These are phyloP conservation scores for Apostichopus leukothele DNA, from an alignment of 53 echinoderm and acorn worm genomes.

Conservation along the genomic window DNA sequence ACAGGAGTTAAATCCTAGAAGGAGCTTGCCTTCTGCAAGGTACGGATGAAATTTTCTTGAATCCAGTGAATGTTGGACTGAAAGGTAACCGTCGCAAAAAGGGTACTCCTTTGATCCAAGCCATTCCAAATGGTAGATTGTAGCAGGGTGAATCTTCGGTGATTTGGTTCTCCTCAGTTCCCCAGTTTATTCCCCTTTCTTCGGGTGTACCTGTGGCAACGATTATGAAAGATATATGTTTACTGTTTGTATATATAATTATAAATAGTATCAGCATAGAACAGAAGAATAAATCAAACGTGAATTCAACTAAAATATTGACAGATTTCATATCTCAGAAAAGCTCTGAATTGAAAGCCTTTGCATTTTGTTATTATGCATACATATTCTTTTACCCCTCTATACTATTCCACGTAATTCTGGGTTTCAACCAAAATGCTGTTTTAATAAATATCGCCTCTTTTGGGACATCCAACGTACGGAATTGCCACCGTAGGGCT, in stretches of 20 bases:
- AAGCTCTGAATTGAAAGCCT: no score
- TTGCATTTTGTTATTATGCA: no score
- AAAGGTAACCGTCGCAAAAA: conserved; percentile 65
- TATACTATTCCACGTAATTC: no score
- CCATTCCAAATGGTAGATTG: conserved; percentile 77
- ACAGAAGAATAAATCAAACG: no score
- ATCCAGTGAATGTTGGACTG: conserved; percentile 77
- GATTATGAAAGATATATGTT: neutral
- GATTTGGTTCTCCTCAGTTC: conserved; percentile 43
- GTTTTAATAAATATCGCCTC: no score
- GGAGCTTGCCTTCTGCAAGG: neutral
- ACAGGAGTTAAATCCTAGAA: neutral
- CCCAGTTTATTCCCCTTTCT: conserved; percentile 68
- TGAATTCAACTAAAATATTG: no score
- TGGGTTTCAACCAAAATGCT: no score
- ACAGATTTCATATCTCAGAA: no score
- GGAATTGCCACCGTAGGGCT: no score
- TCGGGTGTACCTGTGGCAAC: conserved; percentile 57
- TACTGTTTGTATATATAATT: neutral
- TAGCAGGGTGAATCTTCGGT: conserved; percentile 50
- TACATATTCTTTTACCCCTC: no score
- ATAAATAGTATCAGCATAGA: no score
- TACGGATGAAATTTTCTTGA: neutral
- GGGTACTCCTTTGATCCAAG: conserved; percentile 49
- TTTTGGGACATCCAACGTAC: no score